phyloP scores from a whole-genome alignment of 2,888 invertebrate genomes.

The Lissonota sp. region DNA sequence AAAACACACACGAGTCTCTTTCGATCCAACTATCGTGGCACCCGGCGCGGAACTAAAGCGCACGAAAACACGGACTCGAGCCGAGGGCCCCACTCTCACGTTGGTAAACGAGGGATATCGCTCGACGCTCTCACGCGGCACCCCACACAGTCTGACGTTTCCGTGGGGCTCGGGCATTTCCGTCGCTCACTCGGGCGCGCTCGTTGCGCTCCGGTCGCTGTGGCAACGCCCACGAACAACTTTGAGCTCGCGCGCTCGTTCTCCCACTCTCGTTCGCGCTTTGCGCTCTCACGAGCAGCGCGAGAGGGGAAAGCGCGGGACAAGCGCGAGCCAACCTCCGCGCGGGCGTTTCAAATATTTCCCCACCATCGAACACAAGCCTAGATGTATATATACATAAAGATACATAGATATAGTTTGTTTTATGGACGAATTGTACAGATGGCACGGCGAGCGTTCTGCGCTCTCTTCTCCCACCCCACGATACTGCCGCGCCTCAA shows the following conservation, averaged over 20 bases:
- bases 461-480: conserved; percentile 1
- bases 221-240: conserved; percentile 73
- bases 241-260: background rate
- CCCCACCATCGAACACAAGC: conserved; percentile 44
- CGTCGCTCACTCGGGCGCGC: conserved; percentile 68
- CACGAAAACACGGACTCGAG: conserved; percentile 79
- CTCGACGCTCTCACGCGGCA: no score
- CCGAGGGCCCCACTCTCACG: conserved; percentile 77
- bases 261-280: conserved; percentile 6
- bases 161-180: conserved; percentile 43
- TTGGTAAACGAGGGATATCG: conserved; percentile 24
- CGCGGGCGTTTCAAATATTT: conserved; percentile 77
- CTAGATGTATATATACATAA: background rate
- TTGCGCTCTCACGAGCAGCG: background rate
- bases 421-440: background rate
- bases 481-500: conserved; percentile 45
- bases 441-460: background rate
- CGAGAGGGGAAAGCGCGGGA: conserved; percentile 37
- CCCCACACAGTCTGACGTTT: background rate
- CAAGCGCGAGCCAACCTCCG: conserved; percentile 73
- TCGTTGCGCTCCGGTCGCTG: conserved; percentile 64
- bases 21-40: conserved; percentile 83
- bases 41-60: conserved; percentile 83
- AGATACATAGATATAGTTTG: background rate
- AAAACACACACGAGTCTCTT: conserved; percentile 70